Percentiles rank a stretch among this genome's conserved stretches.
Evolutionary conservation across 2,888 invertebrate genomes (phyloP).

Genomic region (Entomobrya proxima): DNA sequence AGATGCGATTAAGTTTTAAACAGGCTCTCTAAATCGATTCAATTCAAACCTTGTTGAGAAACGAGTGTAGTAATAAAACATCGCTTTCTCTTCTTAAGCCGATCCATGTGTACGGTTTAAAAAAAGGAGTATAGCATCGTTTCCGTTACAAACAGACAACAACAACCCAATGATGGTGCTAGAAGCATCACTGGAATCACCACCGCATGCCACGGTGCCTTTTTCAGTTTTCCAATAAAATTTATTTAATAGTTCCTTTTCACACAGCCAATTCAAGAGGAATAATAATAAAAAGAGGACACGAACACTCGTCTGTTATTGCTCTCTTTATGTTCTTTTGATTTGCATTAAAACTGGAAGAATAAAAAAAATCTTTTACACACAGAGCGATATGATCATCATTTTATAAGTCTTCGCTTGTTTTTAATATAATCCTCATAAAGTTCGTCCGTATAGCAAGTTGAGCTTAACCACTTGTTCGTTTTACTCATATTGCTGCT

Average conservation of each 20-base stretch:
- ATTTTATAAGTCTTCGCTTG: not conserved
- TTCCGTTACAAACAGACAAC: not conserved
- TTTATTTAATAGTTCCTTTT: conserved; percentile 43
- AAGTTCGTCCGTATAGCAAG: not conserved
- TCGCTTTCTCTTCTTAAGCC: not conserved
- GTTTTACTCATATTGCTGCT: not conserved
- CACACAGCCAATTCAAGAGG: conserved; percentile 41
- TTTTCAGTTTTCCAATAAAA: conserved; percentile 47
- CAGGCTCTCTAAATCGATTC: not conserved
- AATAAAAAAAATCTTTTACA: conserved; percentile 38
- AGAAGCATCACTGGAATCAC: not conserved
- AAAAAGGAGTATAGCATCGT: not conserved
- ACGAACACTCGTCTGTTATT: conserved; percentile 55
- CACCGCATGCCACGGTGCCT: not conserved
- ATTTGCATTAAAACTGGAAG: conserved; percentile 49
- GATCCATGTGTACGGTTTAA: not conserved
- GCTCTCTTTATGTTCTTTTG: conserved; percentile 59
- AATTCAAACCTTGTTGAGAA: not conserved
- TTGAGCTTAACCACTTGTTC: conserved; percentile 25
- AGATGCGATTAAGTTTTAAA: conserved; percentile 3
- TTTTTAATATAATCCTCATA: not conserved
- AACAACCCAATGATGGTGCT: not conserved
- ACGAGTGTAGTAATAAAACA: not conserved
- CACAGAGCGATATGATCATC: not conserved
- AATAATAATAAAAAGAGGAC: conserved; percentile 53